Base-by-base conservation (phyloP, 2,888 invertebrate species). In the Globia sparganii region DNA sequence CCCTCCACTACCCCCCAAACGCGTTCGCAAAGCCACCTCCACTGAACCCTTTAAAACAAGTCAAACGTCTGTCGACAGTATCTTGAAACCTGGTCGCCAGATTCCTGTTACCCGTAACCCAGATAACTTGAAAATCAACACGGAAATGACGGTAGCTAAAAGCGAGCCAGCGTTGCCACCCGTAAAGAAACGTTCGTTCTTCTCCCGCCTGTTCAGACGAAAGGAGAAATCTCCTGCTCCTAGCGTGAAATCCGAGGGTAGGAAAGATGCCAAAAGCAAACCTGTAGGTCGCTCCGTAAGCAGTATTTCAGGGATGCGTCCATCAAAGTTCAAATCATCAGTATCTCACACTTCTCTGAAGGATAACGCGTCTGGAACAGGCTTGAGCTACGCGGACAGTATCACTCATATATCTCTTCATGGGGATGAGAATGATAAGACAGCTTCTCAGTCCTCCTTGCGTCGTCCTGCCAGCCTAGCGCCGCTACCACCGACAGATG, bases 1-100 rank as follows among this genome's bases (percentile, higher is more conserved):
- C 64, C 98, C 98, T 1, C 98, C 98, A 0, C 90, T 98, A 76
- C 98, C 98, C 0, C 99, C 99, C 0, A 99, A 98, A 91, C 97
- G 98, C 69, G 96, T 97, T 4, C 97, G 97, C 72, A 97, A 97
- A 84, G 94, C 97, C 40, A 86, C 93, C 9, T 90, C 92, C 5
- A 89, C 91, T 11, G 96, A 95, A 78, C 91, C 92, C 1, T 94
- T 96, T 86, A 96, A 91, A 87, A 94, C 92, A 31, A 97, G 95
- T 67, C 96, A 96, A 75, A 95, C 95, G 0, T 96, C 96, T 1
- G 96, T 95, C 18, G 94, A 96, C 71, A 94, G 94, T 67, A 90
- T 96, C 43, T 86, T 96, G 0, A 94, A 94, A 75, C 96, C 96
- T 2, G 96, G 96, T 3, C 89, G 91, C 1, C 94, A 91, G 82